Evolutionary conservation across 2,797 vertebrate species (phyloP), one percentile per base, ranked within the genome.

Genomic region (Coregonus ussuriensis): DNA sequence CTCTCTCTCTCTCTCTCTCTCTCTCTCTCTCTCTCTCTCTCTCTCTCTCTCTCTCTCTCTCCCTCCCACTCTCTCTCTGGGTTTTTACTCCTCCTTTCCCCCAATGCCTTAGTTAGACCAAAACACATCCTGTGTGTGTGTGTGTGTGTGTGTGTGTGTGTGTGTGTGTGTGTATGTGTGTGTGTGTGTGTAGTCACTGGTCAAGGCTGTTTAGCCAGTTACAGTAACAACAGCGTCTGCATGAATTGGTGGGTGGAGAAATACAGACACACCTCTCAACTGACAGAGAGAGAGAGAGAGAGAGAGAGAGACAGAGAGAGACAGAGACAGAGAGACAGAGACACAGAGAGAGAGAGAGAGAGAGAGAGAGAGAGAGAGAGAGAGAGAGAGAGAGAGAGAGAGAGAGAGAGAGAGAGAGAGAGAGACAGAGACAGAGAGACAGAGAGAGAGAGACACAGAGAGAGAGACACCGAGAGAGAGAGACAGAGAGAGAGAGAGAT

Each of bases 141-240:
- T 51, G 59, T 80, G 51, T 77, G 53, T 7, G 65, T 51, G 59
- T 80, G 74, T 76, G 68, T 51, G 54, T 65, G 69, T 65, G 59
- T 62, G 71, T 79, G 80, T 68, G 69, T 72, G 74, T 77, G 75
- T 47, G 70, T 80, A 62, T 72, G 75, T 82, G 91, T 86, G 74
- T 16, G 62, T 53, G 51, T 77, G 53, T 7, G 63, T 51, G 59
- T 80, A 84, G 93, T 93, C 92, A 93, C 95, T 94, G 87, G 92
- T 87, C 84, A 85, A 95, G 95, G 96, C 97, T 96, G 96, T 95
- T 96, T 90, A 94, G 94, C 94, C 93, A 94, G 95, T 95, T 92
- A 92, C 86, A 91, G 91, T 90, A 94, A 94, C 84, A 84, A 88
- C 84, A 78, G 92, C 90, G 94, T 86, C 93, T 95, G 93, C 92